Evolutionary conservation across 2,888 invertebrate species (phyloP), one percentile per base, ranked within the genome.

Genomic region (Druceiella hillmani): DNA sequence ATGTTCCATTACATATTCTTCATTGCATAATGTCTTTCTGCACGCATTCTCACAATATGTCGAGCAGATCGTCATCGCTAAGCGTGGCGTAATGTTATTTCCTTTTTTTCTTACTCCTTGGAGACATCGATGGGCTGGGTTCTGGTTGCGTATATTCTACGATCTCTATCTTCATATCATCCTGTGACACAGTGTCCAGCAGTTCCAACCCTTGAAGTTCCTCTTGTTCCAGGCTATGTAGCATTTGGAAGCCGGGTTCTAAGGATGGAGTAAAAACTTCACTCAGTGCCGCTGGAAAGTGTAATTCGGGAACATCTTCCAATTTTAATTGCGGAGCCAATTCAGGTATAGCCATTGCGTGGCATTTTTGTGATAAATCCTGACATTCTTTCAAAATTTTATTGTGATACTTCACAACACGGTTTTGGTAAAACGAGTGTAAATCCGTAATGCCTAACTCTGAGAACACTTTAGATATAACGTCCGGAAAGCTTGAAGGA

Each of bases 161-260:
- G 1, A 62, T 47, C 30, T 70, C 70, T n/a, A 69, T 54, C 53
- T 68, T 69, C 4, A 68, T 62, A 40, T 69, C 69, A 50, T 68
- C 67, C 24, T 57, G 50, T 14, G 59, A 51, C 3, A 68, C 66
- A 2, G 63, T 53, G 44, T 70, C 70, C 2, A 72, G 47, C 2
- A 70, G 57, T 24, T 70, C 69, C 16, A 71, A 48, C 0, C 67
- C 66, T 46, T 69, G 67, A 9, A 46, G 59, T 44, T 72, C 74
- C 36, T 78, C 78, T 50, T 78, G 78, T 51, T 79, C 79, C 35
- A 79, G 59, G 43, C 74, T 79, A 35, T 79, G 78, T 40, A 77
- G 60, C 79, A 79, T 79, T 58, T 79, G 78, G 52, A 78, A 79
- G 1, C 79, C 79, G 17, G 79, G 75, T 50, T 78, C 78, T 17